Conservation (phyloP, 35 echinoderm and acorn worm genomes). For the Amphiura filiformis region DNA sequence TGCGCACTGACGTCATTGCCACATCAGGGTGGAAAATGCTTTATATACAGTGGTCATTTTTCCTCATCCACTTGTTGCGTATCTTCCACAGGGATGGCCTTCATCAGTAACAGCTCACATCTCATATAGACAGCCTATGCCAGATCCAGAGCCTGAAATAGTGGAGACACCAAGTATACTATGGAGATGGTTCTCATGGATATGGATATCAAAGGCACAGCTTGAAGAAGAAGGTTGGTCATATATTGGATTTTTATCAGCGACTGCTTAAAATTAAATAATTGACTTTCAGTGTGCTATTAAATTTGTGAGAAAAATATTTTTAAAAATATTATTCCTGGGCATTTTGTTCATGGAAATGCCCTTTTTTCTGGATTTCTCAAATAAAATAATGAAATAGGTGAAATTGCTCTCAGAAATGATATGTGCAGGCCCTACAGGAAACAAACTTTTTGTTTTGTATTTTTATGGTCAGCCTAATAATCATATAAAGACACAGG, state of each 20-base stretch:
- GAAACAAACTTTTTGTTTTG: no score
- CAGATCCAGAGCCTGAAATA: constrained; percentile 14
- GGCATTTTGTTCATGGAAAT: not conserved
- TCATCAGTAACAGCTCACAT: not conserved
- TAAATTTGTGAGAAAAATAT: not conserved
- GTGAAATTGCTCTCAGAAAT: no score
- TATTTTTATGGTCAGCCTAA: no score
- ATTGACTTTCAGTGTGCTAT: not conserved
- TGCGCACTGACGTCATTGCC: no score
- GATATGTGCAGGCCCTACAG: no score
- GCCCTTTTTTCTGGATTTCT: no score
- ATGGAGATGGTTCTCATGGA: constrained; percentile 8
- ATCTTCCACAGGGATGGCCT: constrained; percentile 16
- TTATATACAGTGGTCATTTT: no score
- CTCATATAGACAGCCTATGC: constrained; percentile 12
- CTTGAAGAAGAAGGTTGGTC: not conserved
- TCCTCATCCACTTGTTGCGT: no score
- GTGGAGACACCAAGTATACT: not conserved
- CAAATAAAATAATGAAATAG: no score
- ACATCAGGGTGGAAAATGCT: no score
- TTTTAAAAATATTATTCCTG: not conserved
- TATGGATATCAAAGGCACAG: constrained; percentile 4
- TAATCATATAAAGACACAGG: no score
- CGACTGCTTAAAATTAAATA: not conserved
- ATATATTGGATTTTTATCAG: not conserved